Percentiles rank a stretch among this genome's conserved stretches.
Conservation (phyloP, 2,113 vertebrate species). For the Microcebus lehilahytsara region DNA sequence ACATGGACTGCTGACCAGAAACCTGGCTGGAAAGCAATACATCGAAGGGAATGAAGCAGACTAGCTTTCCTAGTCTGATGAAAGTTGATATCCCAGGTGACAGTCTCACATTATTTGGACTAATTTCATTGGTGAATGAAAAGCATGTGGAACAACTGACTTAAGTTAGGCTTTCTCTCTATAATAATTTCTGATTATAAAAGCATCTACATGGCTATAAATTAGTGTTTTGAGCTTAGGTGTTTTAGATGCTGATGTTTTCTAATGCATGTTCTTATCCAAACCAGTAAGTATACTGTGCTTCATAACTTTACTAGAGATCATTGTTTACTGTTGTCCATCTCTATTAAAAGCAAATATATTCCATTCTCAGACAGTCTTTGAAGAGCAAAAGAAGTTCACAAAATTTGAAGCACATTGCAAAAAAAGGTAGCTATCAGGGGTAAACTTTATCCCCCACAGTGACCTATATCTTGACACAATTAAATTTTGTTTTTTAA, state of each 20-base stretch:
- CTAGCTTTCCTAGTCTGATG: not conserved
- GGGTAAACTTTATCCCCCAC: not conserved
- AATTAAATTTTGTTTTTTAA: not conserved
- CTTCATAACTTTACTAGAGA: not conserved
- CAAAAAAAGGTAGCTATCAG: not conserved
- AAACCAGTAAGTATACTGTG: not conserved
- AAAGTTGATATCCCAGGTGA: not conserved
- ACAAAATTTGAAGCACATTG: not conserved
- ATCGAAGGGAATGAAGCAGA: constrained; percentile 11
- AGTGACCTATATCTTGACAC: not conserved
- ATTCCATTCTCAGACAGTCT: not conserved
- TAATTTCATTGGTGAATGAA: not conserved
- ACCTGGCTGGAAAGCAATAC: not conserved
- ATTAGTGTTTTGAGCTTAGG: not conserved
- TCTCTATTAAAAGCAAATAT: not conserved
- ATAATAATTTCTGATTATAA: not conserved
- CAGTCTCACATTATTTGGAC: not conserved
- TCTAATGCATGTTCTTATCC: not conserved
- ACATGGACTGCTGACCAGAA: not conserved
- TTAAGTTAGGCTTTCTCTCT: not conserved
- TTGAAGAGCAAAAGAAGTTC: constrained; percentile 16
- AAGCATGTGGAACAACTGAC: not conserved
- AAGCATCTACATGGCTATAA: not conserved
- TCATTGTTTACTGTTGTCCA: not conserved
- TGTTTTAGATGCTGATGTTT: not conserved